Conservation (phyloP, 2,797 vertebrate genomes). For the Macropus fuliginosus region DNA sequence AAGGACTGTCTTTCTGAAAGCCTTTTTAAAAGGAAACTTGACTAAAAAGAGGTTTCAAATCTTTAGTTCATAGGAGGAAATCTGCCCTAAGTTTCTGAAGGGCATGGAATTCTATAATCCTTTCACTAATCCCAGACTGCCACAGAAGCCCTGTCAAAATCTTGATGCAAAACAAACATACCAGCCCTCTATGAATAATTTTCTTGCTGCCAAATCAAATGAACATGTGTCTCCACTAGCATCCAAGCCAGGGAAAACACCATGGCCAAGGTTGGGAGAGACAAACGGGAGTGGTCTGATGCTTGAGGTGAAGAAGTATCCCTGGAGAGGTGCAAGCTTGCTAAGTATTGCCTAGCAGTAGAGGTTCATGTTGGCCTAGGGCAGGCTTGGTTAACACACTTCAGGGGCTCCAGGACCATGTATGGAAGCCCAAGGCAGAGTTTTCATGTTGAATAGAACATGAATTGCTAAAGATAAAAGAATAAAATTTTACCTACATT, state of each 20-base stretch:
- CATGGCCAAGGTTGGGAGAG: not conserved
- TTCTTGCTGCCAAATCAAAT: not conserved
- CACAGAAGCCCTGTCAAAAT: slow-evolving; percentile 20
- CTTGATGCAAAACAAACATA: slow-evolving; percentile 38
- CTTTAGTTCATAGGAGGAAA: not conserved
- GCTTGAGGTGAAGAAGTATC: slow-evolving; percentile 9
- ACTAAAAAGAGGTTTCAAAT: not conserved
- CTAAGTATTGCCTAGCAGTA: not conserved
- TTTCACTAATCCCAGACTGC: slow-evolving; percentile 16
- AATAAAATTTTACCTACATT: not conserved
- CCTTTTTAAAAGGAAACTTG: not conserved
- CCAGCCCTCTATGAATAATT: slow-evolving; percentile 20
- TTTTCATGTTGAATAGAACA: not conserved
- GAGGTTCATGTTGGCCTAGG: not conserved
- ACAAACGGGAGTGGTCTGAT: not conserved
- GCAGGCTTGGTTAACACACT: not conserved
- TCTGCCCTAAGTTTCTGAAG: slow-evolving; percentile 2
- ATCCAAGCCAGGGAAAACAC: slow-evolving; percentile 26
- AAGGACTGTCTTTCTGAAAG: not conserved
- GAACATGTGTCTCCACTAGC: slow-evolving; percentile 18
- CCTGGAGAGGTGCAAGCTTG: not conserved
- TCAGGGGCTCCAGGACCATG: not conserved
- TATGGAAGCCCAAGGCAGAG: not conserved
- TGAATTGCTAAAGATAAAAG: not conserved
- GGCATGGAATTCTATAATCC: not conserved